A percentile compares a stretch with the other conserved stretches of the same genome.
Evolutionary conservation across 1,140 invertebrate genomes (phyloP).

Genomic region (Belonocnema kinseyi): DNA sequence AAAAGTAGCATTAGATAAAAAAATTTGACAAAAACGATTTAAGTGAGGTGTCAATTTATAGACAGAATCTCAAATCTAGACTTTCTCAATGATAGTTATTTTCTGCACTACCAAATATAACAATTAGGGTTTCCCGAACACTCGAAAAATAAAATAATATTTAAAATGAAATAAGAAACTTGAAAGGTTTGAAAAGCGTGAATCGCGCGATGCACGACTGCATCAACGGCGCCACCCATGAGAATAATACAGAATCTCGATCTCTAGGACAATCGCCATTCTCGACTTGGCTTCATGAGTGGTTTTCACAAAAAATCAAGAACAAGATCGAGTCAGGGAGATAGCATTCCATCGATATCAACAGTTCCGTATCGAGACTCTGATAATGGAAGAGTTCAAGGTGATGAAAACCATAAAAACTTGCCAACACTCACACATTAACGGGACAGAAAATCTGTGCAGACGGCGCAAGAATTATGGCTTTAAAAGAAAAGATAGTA

Average conservation of each 20-base stretch:
- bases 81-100: too few relatives aligned
- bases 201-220: conserved; percentile 46
- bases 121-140: too few relatives aligned
- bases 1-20: too few relatives aligned
- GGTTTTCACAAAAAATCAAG: too few relatives aligned
- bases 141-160: background rate
- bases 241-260: conserved; percentile 47
- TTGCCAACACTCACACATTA: background rate
- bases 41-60: too few relatives aligned
- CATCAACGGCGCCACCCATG: conserved; percentile 51
- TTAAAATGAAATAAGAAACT: background rate
- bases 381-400: background rate
- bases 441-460: conserved; percentile 4
- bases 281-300: conserved; percentile 38
- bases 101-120: too few relatives aligned
- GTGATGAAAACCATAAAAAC: background rate
- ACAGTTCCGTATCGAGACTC: conserved; percentile 35
- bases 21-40: too few relatives aligned
- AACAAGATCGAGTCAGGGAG: conserved; percentile 36
- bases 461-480: background rate
- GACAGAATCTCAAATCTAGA: too few relatives aligned
- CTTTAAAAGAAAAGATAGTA: background rate
- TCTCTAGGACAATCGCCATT: conserved; percentile 58
- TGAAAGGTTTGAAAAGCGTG: background rate
- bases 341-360: conserved; percentile 48